Evolutionary conservation across 1,140 invertebrate genomes (phyloP).

Genomic region (Drosophila takahashii): DNA sequence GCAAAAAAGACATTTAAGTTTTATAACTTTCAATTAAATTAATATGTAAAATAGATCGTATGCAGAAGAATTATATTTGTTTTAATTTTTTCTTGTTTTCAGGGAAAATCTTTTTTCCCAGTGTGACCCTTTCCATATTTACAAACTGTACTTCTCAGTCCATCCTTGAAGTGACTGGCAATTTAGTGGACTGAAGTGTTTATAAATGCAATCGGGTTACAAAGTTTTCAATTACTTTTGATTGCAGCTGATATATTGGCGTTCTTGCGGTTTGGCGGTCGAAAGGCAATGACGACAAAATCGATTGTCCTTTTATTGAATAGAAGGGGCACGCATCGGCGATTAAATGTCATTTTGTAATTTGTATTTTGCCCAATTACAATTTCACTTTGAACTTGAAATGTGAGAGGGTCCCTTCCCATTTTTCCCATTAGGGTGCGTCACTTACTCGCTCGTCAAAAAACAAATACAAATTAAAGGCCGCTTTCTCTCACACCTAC

Average conservation of each 20-base stretch:
- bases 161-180: slow-evolving; percentile 17
- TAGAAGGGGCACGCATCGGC: slow-evolving; percentile 6
- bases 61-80: no score
- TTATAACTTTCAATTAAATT: no score
- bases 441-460: not conserved
- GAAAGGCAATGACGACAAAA: slow-evolving; percentile 1
- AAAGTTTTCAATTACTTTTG: slow-evolving; percentile 30
- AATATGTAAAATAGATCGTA: no score
- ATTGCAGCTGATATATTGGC: slow-evolving; percentile 13
- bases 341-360: slow-evolving; percentile 39
- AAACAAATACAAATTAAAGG: not conserved
- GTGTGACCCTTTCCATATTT: not conserved
- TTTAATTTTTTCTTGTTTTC: no score
- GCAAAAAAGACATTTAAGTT: no score
- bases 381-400: slow-evolving; percentile 31
- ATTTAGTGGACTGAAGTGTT: slow-evolving; percentile 14
- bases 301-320: slow-evolving; percentile 24
- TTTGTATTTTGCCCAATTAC: slow-evolving; percentile 11
- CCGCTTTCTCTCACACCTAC: slow-evolving; percentile 24
- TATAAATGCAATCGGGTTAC: slow-evolving; percentile 30
- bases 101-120: not conserved
- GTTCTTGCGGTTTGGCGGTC: not conserved
- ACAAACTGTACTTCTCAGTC: slow-evolving; percentile 5
- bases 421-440: not conserved
- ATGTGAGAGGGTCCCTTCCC: no score